phyloP scores from a whole-genome alignment of 1,140 invertebrate genomes.

The Magallana ariakensis region DNA sequence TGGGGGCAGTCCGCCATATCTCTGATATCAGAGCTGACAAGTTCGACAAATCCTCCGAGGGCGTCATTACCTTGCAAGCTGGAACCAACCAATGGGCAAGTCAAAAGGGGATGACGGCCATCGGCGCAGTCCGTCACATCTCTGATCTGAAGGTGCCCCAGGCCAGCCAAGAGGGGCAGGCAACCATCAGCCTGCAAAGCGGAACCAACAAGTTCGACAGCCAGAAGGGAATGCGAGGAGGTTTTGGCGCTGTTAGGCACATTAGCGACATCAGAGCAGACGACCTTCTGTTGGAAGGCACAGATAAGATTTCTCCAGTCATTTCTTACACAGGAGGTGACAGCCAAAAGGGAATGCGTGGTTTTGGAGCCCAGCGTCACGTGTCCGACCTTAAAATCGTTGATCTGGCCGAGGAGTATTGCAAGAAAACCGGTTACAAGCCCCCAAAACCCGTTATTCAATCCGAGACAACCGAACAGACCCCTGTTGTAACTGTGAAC shows the following conservation, averaged over 20 bases:
- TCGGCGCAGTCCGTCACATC: conserved; percentile 96
- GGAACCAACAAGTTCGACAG: conserved; percentile 90
- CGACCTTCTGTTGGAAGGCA: conserved; percentile 82
- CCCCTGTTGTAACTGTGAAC: not conserved
- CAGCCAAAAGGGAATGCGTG: conserved; percentile 73
- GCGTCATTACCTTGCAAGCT: conserved; percentile 94
- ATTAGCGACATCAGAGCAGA: conserved; percentile 77
- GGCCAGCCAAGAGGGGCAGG: conserved; percentile 83
- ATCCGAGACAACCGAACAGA: conserved; percentile 59
- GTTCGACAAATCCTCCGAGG: conserved; percentile 84
- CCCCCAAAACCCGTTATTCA: conserved; percentile 76
- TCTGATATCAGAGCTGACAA: conserved; percentile 77
- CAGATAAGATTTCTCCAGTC: conserved; percentile 94
- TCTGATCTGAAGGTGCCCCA: conserved; percentile 74
- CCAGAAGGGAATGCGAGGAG: conserved; percentile 73
- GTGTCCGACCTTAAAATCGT: conserved; percentile 81
- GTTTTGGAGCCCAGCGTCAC: conserved; percentile 93
- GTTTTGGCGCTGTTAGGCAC: conserved; percentile 90
- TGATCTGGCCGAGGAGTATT: conserved; percentile 61
- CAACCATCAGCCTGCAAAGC: conserved; percentile 93
- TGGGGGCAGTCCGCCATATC: conserved; percentile 76
- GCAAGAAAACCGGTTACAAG: conserved; percentile 84
- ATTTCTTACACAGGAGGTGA: conserved; percentile 91
- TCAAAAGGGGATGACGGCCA: conserved; percentile 93
- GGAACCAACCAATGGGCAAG: conserved; percentile 95